Base-by-base conservation (phyloP, 2,113 vertebrate genomes). In the Coryphaenoides rupestris region DNA sequence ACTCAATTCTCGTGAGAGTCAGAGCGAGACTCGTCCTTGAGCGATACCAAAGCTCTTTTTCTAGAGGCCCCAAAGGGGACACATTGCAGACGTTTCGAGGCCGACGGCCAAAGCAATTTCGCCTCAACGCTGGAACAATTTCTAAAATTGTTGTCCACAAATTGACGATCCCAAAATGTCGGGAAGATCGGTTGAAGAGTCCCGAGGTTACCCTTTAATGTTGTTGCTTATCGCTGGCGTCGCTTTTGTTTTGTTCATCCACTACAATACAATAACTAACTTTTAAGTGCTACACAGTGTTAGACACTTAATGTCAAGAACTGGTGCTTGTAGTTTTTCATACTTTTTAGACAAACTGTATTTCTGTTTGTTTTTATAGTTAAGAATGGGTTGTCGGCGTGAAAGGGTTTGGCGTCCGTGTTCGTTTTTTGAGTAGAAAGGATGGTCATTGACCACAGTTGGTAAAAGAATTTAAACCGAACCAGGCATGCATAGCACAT, bases 301-400 rank as follows among this genome's bases (percentile, higher is more conserved):
- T 64, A 70, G 53, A 66, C 21, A n/a, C 67, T 75, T 65, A 62
- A 50, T 74, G 65, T 28, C 52, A 60, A 68, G 19, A 76, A 65
- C n/a, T 64, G 79, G 78, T 84, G 83, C 79, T 86, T 79, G 56
- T 58, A 63, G 73, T 65, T 73, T 77, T 77, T 79, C 74, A 62
- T 57, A 50, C 46, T 66, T 66, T 58, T 58, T 12, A 58, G 55
- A 62, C 26, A n/a, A 63, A 22, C 17, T n/a, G 61, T 55, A 69
- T 85, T 78, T 78, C 53, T 55, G 68, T 85, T 78, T 78, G 52
- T 80, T 72, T 56, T 23, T 12, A 55, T 62, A 49, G 28, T 53
- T 33, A 16, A 40, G 21, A 2, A 70, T 65, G 70, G 65, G 78
- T 59, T 76, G 71, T 75, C 55, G 61, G 45, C 58, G 64, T 72